Evolutionary conservation across 2,888 invertebrate species (phyloP).

Genomic region (Campoplex nolae): DNA sequence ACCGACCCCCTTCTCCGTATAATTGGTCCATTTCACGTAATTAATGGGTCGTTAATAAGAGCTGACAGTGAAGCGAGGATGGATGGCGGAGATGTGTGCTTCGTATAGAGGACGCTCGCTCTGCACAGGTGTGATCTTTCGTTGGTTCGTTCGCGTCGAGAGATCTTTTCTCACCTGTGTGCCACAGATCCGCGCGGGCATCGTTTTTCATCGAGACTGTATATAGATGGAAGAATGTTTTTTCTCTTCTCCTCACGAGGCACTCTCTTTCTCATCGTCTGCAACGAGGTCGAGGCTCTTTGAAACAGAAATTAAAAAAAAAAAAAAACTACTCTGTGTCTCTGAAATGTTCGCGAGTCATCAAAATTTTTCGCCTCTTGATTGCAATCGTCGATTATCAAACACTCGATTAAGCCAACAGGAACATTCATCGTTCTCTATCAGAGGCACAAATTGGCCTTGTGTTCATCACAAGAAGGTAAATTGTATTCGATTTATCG

Average conservation of each 20-base stretch:
- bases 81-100: conserved; percentile 69
- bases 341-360: neutral
- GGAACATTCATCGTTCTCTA: neutral
- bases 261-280: conserved; percentile 21
- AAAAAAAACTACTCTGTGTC: neutral
- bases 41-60: conserved; percentile 79
- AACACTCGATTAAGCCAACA: neutral
- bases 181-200: conserved; percentile 47
- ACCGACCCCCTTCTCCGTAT: conserved; percentile 59
- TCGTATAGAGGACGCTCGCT: conserved; percentile 9
- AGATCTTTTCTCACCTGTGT: conserved; percentile 59
- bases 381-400: neutral
- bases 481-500: neutral
- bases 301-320: too few relatives aligned
- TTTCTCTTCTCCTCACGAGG: neutral
- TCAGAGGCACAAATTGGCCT: neutral
- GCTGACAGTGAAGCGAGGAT: conserved; percentile 74
- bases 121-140: conserved; percentile 68
- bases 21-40: conserved; percentile 78
- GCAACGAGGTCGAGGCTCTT: neutral
- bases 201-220: conserved; percentile 59
- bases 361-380: neutral
- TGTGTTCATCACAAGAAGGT: neutral
- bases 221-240: conserved; percentile 8
- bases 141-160: conserved; percentile 38